phyloP scores from a whole-genome alignment of 2,113 vertebrate species.

The Boulengeromyrus knoepffleri region DNA sequence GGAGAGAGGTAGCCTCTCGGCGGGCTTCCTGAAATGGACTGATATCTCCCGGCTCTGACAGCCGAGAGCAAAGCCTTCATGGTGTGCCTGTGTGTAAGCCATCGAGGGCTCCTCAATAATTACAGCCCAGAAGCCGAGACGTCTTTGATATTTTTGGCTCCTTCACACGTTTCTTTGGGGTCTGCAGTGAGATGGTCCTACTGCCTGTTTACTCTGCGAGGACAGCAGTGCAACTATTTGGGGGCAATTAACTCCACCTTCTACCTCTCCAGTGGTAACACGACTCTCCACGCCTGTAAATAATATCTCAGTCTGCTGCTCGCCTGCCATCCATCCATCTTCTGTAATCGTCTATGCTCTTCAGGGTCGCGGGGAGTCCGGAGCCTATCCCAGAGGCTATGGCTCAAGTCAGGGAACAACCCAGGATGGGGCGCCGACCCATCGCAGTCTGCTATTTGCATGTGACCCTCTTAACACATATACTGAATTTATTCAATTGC shows the following conservation, averaged over 20 bases:
- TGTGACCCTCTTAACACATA: not conserved
- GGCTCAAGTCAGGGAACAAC: not conserved
- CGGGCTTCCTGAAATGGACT: slow-evolving; percentile 9
- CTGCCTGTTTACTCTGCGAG: not conserved
- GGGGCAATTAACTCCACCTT: not conserved
- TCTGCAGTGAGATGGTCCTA: not conserved
- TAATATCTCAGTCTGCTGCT: not conserved
- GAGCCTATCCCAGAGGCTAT: not conserved
- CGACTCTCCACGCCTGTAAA: not conserved
- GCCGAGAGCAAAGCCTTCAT: not conserved
- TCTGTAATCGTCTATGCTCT: not conserved
- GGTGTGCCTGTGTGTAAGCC: not conserved
- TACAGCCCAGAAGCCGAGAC: not conserved
- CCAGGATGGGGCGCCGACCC: not conserved
- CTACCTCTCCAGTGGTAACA: not conserved
- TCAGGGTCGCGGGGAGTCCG: not conserved
- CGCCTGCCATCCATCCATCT: not conserved
- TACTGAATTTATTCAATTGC: not conserved
- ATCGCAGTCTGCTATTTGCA: not conserved
- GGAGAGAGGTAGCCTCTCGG: slow-evolving; percentile 12
- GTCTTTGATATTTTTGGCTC: not conserved
- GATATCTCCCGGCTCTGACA: not conserved
- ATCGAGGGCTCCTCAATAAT: not conserved
- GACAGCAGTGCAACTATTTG: not conserved
- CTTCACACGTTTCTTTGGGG: not conserved